These are phyloP conservation scores for Orius insidiosus DNA, from an alignment of 1,140 invertebrate species.

Conservation along the genomic window DNA sequence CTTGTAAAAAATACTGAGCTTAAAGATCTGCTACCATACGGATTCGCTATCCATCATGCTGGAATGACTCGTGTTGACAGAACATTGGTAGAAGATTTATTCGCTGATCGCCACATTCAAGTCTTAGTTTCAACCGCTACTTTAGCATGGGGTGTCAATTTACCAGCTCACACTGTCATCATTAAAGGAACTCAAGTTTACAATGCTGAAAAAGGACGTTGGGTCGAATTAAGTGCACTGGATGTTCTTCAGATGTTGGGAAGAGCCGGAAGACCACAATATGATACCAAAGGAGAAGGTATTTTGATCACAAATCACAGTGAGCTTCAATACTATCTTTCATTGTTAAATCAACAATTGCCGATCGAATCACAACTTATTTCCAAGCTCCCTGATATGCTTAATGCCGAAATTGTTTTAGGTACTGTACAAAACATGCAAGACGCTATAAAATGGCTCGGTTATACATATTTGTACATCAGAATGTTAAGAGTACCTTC, in stretches of 20 bases:
- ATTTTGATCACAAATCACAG: constrained; percentile 98
- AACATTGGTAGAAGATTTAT: constrained; percentile 96
- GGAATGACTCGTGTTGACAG: constrained; percentile 97
- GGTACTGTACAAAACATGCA: constrained; percentile 89
- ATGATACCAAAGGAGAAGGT: constrained; percentile 96
- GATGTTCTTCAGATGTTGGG: constrained; percentile 95
- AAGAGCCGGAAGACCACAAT: constrained; percentile 92
- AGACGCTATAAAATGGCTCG: constrained; percentile 90
- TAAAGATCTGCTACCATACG: constrained; percentile 93
- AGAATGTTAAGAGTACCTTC: constrained; percentile 68
- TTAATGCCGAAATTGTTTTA: constrained; percentile 95
- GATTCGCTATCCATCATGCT: constrained; percentile 99
- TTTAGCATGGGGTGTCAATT: constrained; percentile 97
- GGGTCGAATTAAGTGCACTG: constrained; percentile 91
- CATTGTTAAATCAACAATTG: constrained; percentile 91
- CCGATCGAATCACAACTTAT: constrained; percentile 76
- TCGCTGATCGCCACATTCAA: constrained; percentile 95
- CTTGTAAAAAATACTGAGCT: constrained; percentile 92
- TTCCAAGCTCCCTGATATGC: constrained; percentile 78
- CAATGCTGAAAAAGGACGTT: constrained; percentile 94
- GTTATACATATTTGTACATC: constrained; percentile 97
- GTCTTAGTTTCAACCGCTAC: constrained; percentile 97
- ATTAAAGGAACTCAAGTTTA: constrained; percentile 99
- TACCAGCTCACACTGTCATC: constrained; percentile 97
- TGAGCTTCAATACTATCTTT: constrained; percentile 96